Percentiles rank a stretch among this genome's conserved stretches.
phyloP scores from a whole-genome alignment of 2,888 invertebrate genomes.

The Rhagonycha lutea region DNA sequence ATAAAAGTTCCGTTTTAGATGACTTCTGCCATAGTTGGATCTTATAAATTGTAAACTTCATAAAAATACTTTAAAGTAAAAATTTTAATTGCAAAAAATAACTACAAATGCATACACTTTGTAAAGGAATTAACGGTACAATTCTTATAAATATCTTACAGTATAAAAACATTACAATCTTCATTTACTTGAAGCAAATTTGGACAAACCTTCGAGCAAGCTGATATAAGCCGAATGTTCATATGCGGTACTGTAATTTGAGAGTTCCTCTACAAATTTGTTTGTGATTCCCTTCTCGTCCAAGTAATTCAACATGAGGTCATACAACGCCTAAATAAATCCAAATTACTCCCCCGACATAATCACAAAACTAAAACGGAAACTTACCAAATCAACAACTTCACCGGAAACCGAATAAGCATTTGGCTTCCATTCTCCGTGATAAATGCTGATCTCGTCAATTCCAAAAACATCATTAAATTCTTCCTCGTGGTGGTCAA shows the following conservation, averaged over 20 bases:
- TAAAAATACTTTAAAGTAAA: background rate
- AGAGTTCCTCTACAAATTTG: slow-evolving; percentile 87
- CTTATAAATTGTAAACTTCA: too few species aligned
- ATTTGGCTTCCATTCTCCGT: slow-evolving; percentile 86
- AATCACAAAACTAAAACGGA: slow-evolving; percentile 1
- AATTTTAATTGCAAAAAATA: background rate
- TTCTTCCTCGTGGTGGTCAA: slow-evolving; percentile 68
- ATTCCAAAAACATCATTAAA: slow-evolving; percentile 90
- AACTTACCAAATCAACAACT: slow-evolving; percentile 89
- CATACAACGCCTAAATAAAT: slow-evolving; percentile 80
- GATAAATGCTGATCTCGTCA: slow-evolving; percentile 88
- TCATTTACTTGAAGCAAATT: slow-evolving; percentile 73
- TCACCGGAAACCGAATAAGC: slow-evolving; percentile 91
- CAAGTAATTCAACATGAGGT: slow-evolving; percentile 90
- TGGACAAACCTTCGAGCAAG: slow-evolving; percentile 83
- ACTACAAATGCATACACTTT: background rate
- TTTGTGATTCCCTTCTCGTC: slow-evolving; percentile 96
- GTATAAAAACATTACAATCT: background rate
- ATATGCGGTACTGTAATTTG: slow-evolving; percentile 87
- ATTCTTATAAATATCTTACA: slow-evolving; percentile 5
- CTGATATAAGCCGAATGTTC: slow-evolving; percentile 92
- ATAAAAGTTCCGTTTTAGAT: too few species aligned
- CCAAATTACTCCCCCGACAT: slow-evolving; percentile 53
- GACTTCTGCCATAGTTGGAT: too few species aligned
- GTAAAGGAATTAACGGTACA: slow-evolving; percentile 5